phyloP scores from a whole-genome alignment of 1,140 invertebrate species.

The Anastatus disparis region DNA sequence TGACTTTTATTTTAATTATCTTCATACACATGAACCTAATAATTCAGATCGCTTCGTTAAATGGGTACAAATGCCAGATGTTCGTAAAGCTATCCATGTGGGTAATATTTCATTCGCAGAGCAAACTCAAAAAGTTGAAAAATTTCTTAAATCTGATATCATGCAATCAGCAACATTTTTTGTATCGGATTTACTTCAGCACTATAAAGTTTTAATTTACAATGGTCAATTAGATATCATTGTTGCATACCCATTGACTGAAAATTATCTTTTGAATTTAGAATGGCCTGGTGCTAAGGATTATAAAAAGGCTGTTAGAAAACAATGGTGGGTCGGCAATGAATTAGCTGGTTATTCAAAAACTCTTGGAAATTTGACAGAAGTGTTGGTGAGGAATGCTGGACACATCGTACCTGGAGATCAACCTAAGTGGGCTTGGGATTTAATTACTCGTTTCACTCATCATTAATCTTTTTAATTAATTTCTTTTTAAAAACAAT shows the following conservation, averaged over 20 bases:
- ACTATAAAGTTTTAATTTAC: constrained; percentile 80
- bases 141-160: constrained; percentile 80
- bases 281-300: constrained; percentile 74
- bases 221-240: constrained; percentile 89
- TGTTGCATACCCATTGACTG: constrained; percentile 81
- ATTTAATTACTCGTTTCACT: not conserved
- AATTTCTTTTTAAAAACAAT: not conserved
- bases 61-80: constrained; percentile 71
- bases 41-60: constrained; percentile 67
- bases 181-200: constrained; percentile 70
- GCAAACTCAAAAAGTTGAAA: constrained; percentile 71
- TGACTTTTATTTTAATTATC: constrained; percentile 83
- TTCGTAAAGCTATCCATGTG: constrained; percentile 82
- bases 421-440: constrained; percentile 80
- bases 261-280: constrained; percentile 76
- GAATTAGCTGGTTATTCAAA: constrained; percentile 83
- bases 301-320: constrained; percentile 73
- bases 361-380: constrained; percentile 76
- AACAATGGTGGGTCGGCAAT: constrained; percentile 74
- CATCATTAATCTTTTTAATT: not conserved
- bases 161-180: constrained; percentile 85
- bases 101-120: constrained; percentile 79
- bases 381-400: constrained; percentile 81
- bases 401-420: constrained; percentile 87
- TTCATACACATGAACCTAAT: constrained; percentile 70